phyloP scores from a whole-genome alignment of 2,797 vertebrate genomes.

The Epinephelus coioides region DNA sequence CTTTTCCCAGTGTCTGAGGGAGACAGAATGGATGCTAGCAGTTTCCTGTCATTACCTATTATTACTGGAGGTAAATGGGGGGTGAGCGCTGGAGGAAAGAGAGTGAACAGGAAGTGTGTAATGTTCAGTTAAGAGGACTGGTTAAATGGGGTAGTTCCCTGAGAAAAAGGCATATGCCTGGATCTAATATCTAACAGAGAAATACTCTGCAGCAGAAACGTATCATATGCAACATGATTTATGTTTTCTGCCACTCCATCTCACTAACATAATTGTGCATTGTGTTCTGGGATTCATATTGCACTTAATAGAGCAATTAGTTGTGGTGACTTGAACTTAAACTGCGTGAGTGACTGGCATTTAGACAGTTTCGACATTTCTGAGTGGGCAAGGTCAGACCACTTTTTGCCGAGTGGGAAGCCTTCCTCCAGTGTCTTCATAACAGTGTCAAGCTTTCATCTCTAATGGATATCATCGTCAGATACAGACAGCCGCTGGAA shows the following conservation, averaged over 20 bases:
- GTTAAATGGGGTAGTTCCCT: constrained; percentile 18
- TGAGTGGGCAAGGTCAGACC: constrained; percentile 42
- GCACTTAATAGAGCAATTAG: constrained; percentile 34
- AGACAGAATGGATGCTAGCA: constrained; percentile 53
- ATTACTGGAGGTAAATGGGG: constrained; percentile 49
- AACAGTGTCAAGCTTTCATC: constrained; percentile 71
- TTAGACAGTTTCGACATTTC: constrained; percentile 22
- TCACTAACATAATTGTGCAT: constrained; percentile 19
- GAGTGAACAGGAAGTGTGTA: constrained; percentile 3
- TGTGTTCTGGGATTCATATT: constrained; percentile 30
- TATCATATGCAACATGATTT: constrained; percentile 5
- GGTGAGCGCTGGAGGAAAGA: background rate
- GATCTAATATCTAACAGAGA: constrained; percentile 9
- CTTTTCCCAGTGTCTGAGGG: constrained; percentile 45
- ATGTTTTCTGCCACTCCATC: background rate
- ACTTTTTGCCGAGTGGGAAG: constrained; percentile 31
- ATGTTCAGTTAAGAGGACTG: constrained; percentile 12
- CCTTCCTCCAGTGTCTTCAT: constrained; percentile 36
- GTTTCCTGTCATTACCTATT: constrained; percentile 67
- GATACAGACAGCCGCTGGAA: constrained; percentile 72
- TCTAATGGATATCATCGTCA: constrained; percentile 71
- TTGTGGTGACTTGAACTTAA: constrained; percentile 16
- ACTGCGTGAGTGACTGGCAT: constrained; percentile 31
- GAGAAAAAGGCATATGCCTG: background rate
- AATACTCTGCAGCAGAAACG: background rate